Evolutionary conservation across 1,140 invertebrate genomes (phyloP), one percentile per base, ranked within the genome.

Genomic region (Myzus persicae): DNA sequence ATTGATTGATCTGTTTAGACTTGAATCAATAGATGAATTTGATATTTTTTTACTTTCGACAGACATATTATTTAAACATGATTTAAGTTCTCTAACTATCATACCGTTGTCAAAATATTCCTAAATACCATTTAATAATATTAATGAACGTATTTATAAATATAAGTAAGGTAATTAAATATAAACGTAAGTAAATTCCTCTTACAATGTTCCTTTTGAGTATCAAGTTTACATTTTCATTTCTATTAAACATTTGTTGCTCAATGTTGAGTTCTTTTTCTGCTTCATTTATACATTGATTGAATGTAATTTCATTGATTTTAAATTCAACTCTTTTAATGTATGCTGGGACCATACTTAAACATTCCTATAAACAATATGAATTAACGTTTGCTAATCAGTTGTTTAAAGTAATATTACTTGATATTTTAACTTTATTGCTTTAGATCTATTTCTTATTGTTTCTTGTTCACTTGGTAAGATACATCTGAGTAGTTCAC

Each of bases 321-420:
- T 97, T 95, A 95, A 99, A 99, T 95, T 99, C 98, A n/a, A 99
- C 95, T 94, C 97, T 96, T 95, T 98, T 97, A 44, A 99, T 95
- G 95, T 98, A 98, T 42, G 98, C 95, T 0, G 98, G 98, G 1
- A 97, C 98, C 94, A 97, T 96, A 26, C 96, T 96, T 24, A 98
- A 95, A 18, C 98, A 96, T 93, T 97, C 96, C 96, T 96, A 94
- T 40, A 94, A 90, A 94, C 93, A 93, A 93, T 59, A 76, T 91
- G 38, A 93, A 42, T 88, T 38, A 93, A 91, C 24, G 67, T 54
- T 76, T 46, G 85, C 24, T 59, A 18, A 59, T 67, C 22, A 84
- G 90, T 67, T 22, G 3, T 59, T 31, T 85, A 89, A 26, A 48
- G 36, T 46, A 42, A 67, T 90, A 22, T 82, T 94, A 95, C 95